phyloP scores from a whole-genome alignment of 1,140 invertebrate species.

The Aleiodes sp. region DNA sequence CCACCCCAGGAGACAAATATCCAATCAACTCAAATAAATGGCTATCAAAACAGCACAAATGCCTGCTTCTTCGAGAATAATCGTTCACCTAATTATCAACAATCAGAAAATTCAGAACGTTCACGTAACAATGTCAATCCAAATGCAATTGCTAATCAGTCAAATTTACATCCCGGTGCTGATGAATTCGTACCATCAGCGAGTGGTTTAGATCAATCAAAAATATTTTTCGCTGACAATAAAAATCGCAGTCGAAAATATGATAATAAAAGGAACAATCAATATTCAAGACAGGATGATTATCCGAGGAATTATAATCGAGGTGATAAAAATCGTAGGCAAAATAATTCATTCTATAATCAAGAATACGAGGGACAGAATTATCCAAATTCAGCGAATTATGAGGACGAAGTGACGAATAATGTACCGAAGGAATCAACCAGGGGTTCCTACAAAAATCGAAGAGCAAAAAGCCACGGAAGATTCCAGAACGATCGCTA shows the following conservation, averaged over 20 bases:
- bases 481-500: conserved; percentile 47
- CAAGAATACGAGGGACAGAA: not conserved
- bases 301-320: not conserved
- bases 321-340: conserved; percentile 3
- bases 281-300: conserved; percentile 29
- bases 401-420: conserved; percentile 16
- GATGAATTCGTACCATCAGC: conserved; percentile 49
- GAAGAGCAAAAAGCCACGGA: conserved; percentile 31
- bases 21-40: conserved; percentile 6
- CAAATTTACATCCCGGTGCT: conserved; percentile 51
- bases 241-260: conserved; percentile 38
- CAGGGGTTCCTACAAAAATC: conserved; percentile 16
- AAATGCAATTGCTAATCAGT: conserved; percentile 36
- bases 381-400: not conserved
- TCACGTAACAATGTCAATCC: conserved; percentile 7
- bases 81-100: not conserved
- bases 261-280: conserved; percentile 38
- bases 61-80: conserved; percentile 29
- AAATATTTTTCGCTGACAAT: conserved; percentile 41
- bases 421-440: not conserved
- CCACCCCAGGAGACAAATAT: conserved; percentile 1
- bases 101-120: not conserved
- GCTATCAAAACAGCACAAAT: conserved; percentile 26
- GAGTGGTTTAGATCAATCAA: conserved; percentile 19
- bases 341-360: not conserved